Conservation (phyloP, 2,888 invertebrate species). For the Caenorhabditis angaria region DNA sequence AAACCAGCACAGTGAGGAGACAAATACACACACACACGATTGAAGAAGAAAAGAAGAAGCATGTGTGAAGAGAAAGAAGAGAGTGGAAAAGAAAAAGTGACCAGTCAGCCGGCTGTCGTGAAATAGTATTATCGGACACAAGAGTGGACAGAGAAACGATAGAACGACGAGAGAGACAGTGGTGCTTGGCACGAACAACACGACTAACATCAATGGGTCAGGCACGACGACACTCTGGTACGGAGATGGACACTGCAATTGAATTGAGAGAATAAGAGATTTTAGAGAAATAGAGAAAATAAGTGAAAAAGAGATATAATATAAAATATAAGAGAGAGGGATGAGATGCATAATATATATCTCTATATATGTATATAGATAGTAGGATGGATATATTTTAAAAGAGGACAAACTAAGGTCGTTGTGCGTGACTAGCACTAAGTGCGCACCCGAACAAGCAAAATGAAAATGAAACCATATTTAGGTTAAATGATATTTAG, state of each 20-base stretch:
- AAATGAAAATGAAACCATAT: not conserved
- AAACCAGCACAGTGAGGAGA: slow-evolving; percentile 10
- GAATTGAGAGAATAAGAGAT: no score
- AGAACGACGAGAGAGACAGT: slow-evolving; percentile 3
- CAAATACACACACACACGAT: slow-evolving; percentile 4
- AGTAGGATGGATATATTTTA: not conserved
- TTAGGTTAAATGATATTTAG: no score
- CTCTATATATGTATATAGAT: not conserved
- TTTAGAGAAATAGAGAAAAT: no score
- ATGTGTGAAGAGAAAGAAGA: slow-evolving; percentile 5
- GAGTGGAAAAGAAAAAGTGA: slow-evolving; percentile 16
- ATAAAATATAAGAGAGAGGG: not conserved
- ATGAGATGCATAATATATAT: not conserved
- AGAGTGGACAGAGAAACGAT: slow-evolving; percentile 12
- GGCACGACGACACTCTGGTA: slow-evolving; percentile 22
- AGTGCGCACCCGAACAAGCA: not conserved
- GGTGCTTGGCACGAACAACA: slow-evolving; percentile 37
- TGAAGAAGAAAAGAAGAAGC: slow-evolving; percentile 10
- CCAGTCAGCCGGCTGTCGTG: slow-evolving; percentile 16
- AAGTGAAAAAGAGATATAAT: no score
- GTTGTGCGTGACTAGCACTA: slow-evolving; percentile 9
- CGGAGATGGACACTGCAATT: no score
- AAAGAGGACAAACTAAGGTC: slow-evolving; percentile 17
- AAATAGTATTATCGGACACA: not conserved
- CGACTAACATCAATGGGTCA: slow-evolving; percentile 29